These are phyloP conservation scores for Spea bombifrons DNA, from an alignment of 2,113 vertebrate species.

Conservation along the genomic window DNA sequence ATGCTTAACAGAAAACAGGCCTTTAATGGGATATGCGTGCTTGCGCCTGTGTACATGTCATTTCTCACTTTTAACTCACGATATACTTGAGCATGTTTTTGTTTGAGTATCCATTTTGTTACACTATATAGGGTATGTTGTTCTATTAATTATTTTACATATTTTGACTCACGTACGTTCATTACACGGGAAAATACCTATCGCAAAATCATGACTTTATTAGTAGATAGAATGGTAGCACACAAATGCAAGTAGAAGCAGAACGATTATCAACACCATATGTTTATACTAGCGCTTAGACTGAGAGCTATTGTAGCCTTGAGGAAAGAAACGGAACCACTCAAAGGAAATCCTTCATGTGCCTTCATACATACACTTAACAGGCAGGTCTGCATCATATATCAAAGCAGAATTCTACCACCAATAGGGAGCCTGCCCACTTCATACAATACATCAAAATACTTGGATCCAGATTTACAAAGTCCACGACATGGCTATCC, in stretches of 20 bases:
- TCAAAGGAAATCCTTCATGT: slow-evolving; percentile 21
- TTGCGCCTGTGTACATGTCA: too few relatives aligned
- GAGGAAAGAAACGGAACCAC: slow-evolving; percentile 12
- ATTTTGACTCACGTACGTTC: too few relatives aligned
- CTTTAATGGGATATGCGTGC: too few relatives aligned
- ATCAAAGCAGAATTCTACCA: slow-evolving; percentile 19
- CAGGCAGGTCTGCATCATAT: slow-evolving; percentile 22
- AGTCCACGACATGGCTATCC: background rate
- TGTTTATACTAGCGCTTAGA: slow-evolving; percentile 12
- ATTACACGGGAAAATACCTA: too few relatives aligned
- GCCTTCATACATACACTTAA: background rate
- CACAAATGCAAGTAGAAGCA: background rate
- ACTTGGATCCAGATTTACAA: background rate
- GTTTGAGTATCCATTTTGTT: too few relatives aligned
- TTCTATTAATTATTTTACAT: too few relatives aligned
- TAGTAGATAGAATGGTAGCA: background rate
- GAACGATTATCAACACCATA: slow-evolving; percentile 18
- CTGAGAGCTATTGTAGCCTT: slow-evolving; percentile 24
- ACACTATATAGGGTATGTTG: too few relatives aligned
- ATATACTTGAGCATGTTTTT: too few relatives aligned
- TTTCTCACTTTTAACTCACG: too few relatives aligned
- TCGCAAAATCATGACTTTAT: background rate
- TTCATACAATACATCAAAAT: slow-evolving; percentile 18
- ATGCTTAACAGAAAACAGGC: too few relatives aligned
- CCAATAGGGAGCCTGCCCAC: slow-evolving; percentile 13